Evolutionary conservation across 2,113 vertebrate species (phyloP).

Genomic region (Hystrix brachyura): DNA sequence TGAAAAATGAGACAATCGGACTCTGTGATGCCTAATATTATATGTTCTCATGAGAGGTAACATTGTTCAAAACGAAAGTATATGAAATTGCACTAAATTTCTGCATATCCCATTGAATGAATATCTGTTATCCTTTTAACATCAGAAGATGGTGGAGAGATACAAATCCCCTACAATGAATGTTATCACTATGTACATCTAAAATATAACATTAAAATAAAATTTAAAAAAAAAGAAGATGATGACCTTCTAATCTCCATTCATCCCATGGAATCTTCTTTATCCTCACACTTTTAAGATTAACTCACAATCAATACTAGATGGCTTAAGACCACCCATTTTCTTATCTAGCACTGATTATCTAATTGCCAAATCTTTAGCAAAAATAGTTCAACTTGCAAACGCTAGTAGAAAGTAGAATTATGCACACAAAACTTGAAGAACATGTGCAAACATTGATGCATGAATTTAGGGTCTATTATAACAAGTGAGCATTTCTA

Average conservation of each 20-base stretch:
- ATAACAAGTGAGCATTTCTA: not conserved
- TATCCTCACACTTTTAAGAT: slow-evolving; percentile 60
- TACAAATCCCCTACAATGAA: too few relatives aligned
- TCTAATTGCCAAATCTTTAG: slow-evolving; percentile 47
- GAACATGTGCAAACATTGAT: not conserved
- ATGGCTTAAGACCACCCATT: slow-evolving; percentile 55
- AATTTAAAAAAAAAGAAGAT: not conserved
- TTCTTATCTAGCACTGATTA: slow-evolving; percentile 35
- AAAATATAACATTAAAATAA: too few relatives aligned
- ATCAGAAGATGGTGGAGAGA: not conserved
- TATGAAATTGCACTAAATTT: slow-evolving; percentile 40
- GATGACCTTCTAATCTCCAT: slow-evolving; percentile 55
- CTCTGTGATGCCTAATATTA: not conserved
- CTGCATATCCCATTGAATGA: not conserved
- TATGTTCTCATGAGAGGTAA: not conserved
- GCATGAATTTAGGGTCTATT: not conserved
- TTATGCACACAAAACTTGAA: not conserved
- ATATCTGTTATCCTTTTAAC: slow-evolving; percentile 32
- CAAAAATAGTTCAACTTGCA: slow-evolving; percentile 11
- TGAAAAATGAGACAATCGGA: not conserved
- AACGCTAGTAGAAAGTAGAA: not conserved
- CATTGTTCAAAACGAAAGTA: slow-evolving; percentile 12
- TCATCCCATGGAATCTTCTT: slow-evolving; percentile 59
- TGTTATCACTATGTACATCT: too few relatives aligned
- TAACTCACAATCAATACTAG: slow-evolving; percentile 63